These are phyloP conservation scores for Ptilorrhoa leucosticta DNA, from an alignment of 2,113 vertebrate species.

Conservation along the genomic window DNA sequence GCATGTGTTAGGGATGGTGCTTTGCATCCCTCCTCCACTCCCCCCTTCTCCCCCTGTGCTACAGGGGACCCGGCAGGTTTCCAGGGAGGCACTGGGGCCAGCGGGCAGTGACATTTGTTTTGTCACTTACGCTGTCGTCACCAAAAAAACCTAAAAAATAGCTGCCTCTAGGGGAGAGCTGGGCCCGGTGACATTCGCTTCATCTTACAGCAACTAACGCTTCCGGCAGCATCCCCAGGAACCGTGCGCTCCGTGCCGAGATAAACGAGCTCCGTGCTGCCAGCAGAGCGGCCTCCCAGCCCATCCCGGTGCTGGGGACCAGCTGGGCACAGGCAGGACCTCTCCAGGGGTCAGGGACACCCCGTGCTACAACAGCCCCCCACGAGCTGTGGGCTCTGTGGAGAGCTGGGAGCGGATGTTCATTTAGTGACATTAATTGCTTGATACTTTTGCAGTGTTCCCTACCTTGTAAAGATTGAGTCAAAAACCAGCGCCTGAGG, in stretches of 20 bases:
- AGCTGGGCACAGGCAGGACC: neutral
- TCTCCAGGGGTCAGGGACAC: rapidly evolving
- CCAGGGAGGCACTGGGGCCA: neutral
- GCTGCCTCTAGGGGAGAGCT: slow-evolving; percentile 12
- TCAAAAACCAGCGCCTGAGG: slow-evolving; percentile 9
- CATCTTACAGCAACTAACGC: neutral
- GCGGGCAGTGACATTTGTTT: slow-evolving; percentile 30
- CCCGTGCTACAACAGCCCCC: rapidly evolving
- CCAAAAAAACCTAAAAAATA: neutral
- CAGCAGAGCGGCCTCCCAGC: neutral
- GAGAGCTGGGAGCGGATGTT: neutral
- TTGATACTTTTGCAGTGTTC: neutral
- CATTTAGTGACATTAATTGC: slow-evolving; percentile 7
- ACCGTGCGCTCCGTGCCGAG: rapidly evolving
- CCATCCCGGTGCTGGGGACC: rapidly evolving
- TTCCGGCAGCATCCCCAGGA: neutral
- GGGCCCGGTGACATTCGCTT: neutral
- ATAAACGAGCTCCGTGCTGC: neutral
- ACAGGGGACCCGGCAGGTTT: neutral
- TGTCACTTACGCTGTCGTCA: neutral
- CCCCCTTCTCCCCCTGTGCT: rapidly evolving
- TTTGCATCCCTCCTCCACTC: neutral
- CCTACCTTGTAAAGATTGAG: slow-evolving; percentile 24
- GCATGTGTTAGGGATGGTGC: rapidly evolving
- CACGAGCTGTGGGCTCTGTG: rapidly evolving